phyloP scores from a whole-genome alignment of 2,888 invertebrate genomes.

The Hirtodrosophila cameraria region DNA sequence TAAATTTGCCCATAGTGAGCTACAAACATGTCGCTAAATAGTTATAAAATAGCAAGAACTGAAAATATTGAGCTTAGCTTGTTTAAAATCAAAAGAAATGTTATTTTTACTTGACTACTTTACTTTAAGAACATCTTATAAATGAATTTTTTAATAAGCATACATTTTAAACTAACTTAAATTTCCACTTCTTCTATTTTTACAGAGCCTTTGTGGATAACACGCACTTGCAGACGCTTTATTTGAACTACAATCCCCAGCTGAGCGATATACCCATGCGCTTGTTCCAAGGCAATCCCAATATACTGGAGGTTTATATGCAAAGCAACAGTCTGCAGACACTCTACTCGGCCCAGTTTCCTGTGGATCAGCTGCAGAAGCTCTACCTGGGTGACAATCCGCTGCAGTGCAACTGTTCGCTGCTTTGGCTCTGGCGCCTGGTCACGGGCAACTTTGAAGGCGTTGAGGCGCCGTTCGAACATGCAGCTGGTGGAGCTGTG shows the following conservation, averaged over 20 bases:
- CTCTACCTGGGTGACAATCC: constrained; percentile 93
- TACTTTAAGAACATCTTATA: not conserved
- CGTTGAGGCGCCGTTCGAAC: constrained; percentile 49
- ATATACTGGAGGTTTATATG: constrained; percentile 90
- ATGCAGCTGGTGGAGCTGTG: constrained; percentile 72
- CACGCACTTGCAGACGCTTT: constrained; percentile 91
- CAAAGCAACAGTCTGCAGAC: constrained; percentile 90
- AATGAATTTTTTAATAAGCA: too few relatives aligned
- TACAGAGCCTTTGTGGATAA: constrained; percentile 92
- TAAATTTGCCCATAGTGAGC: too few relatives aligned
- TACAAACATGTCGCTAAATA: constrained; percentile 14
- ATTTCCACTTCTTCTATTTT: constrained; percentile 1
- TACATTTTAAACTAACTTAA: not conserved
- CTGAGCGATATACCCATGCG: constrained; percentile 91
- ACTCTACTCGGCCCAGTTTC: constrained; percentile 92
- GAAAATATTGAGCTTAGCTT: not conserved
- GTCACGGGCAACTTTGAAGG: constrained; percentile 83
- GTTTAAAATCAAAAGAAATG: not conserved
- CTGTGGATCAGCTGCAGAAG: constrained; percentile 90
- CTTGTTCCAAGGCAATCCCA: constrained; percentile 93
- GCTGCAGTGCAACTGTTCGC: constrained; percentile 93
- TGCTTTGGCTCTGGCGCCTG: constrained; percentile 93
- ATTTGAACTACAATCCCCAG: constrained; percentile 91
- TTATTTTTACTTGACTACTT: too few relatives aligned
- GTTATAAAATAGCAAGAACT: constrained; percentile 3